Conservation (phyloP, 1,140 invertebrate species). For the Lucilia sericata region DNA sequence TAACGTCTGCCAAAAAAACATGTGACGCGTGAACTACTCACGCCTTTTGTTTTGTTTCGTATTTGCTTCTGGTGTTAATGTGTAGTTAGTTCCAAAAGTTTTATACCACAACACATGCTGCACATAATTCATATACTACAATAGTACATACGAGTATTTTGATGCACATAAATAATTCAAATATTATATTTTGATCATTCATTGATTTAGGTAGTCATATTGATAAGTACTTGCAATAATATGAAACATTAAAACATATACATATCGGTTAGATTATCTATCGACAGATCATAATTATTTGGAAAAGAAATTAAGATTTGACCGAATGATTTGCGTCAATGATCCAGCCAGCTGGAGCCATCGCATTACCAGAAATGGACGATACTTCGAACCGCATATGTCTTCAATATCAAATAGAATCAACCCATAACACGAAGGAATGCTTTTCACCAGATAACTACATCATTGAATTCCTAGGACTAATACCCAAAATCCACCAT, state of each 20-base stretch:
- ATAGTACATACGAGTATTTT: neutral
- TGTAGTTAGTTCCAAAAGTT: neutral
- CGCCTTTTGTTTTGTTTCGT: constrained; percentile 24
- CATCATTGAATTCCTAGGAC: too few species aligned
- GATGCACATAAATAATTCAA: constrained; percentile 13
- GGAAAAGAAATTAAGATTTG: too few species aligned
- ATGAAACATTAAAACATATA: too few species aligned
- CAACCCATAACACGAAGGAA: too few species aligned
- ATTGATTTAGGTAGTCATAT: neutral
- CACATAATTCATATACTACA: neutral
- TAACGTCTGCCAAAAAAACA: neutral
- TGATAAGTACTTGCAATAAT: neutral
- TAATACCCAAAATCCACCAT: too few species aligned
- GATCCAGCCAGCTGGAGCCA: too few species aligned
- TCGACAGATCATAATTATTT: neutral
- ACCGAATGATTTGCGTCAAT: too few species aligned
- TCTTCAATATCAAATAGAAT: too few species aligned
- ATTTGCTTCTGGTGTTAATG: constrained; percentile 31
- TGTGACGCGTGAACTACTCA: constrained; percentile 25
- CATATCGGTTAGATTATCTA: neutral
- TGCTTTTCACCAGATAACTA: too few species aligned
- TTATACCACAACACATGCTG: neutral
- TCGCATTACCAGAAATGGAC: too few species aligned
- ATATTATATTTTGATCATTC: neutral
- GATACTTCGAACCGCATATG: too few species aligned